Evolutionary conservation across 2,113 vertebrate species (phyloP).

Genomic region (Hyla sarda): DNA sequence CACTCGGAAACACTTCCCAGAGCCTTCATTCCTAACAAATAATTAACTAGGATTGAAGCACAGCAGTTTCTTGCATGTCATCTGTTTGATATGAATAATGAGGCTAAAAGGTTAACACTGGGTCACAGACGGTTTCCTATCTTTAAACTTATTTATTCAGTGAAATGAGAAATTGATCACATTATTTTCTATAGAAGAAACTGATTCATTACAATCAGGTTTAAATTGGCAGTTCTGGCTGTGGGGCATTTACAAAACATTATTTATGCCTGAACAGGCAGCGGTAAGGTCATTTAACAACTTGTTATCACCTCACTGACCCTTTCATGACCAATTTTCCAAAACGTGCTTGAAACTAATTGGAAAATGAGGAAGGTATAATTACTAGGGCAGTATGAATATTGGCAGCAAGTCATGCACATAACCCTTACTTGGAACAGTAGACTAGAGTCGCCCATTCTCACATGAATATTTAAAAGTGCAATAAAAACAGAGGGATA

Average conservation of each 20-base stretch:
- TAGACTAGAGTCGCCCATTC: not conserved
- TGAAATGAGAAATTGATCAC: constrained; percentile 99
- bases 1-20: constrained; percentile 83
- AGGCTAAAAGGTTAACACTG: constrained; percentile 85
- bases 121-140: constrained; percentile 89
- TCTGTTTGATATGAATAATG: constrained; percentile 92
- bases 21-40: constrained; percentile 81
- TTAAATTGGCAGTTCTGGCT: constrained; percentile 94
- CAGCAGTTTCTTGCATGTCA: constrained; percentile 81
- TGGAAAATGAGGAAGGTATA: constrained; percentile 58
- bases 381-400: constrained; percentile 55
- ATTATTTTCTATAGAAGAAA: constrained; percentile 93
- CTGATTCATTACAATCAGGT: constrained; percentile 99
- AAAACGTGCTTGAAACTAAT: constrained; percentile 62
- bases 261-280: constrained; percentile 89
- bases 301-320: constrained; percentile 89
- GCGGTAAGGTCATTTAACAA: constrained; percentile 92
- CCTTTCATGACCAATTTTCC: constrained; percentile 78
- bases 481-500: not conserved
- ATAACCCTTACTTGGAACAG: constrained; percentile 45
- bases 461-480: not conserved
- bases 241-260: constrained; percentile 87
- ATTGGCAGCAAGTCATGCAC: constrained; percentile 48
- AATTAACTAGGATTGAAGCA: constrained; percentile 89
- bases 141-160: constrained; percentile 97